Evolutionary conservation across 1,140 invertebrate species (phyloP), one percentile per base, ranked within the genome.

Genomic region (Zaprionus taronus): DNA sequence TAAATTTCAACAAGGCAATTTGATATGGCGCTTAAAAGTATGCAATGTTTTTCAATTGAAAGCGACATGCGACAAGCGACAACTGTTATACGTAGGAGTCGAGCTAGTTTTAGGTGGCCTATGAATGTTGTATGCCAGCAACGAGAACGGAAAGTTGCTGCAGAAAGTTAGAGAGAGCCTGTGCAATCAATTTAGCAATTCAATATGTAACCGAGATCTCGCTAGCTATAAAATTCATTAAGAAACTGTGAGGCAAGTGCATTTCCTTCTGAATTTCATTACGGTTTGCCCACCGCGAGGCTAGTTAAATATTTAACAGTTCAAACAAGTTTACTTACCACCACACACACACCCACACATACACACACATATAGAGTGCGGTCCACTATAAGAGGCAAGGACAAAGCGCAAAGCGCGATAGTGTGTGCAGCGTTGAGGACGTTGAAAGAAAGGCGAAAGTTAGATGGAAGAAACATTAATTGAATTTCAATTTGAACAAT

Each of bases 401-500:
- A 83, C 55, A 53, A 60, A 63, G 57, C 57, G 34, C 60, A 68
- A 62, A 63, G 49, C 62, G n/a, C 41, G 41, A 47, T 47, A 47
- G 41, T 41, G 38, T 41, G 15, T n/a, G 38, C 38, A 38, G 22
- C 34, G 38, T n/a, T 24, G 41, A 41, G 41, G 49, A 7, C 26
- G 12, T 17, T 36, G 28, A 47, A 47, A 47, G 14, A 36, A 67
- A 44, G 22, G 22, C 36, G 57, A 64, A 80, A 76, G 64, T 55
- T 53, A 24, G 65, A 58, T 56, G 61, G 64, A 53, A 51, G 63
- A 71, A 90, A 75, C 85, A 89, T 90, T 89, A 89, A 89, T 89
- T 89, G 85, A 90, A 85, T 85, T 90, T 81, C 85, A 82, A 80
- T 89, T 82, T 44, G 55, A 91, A 85, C 85, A 89, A 85, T 82